Evolutionary conservation across 2,113 vertebrate species (phyloP).

Genomic region (Colaptes auratus): DNA sequence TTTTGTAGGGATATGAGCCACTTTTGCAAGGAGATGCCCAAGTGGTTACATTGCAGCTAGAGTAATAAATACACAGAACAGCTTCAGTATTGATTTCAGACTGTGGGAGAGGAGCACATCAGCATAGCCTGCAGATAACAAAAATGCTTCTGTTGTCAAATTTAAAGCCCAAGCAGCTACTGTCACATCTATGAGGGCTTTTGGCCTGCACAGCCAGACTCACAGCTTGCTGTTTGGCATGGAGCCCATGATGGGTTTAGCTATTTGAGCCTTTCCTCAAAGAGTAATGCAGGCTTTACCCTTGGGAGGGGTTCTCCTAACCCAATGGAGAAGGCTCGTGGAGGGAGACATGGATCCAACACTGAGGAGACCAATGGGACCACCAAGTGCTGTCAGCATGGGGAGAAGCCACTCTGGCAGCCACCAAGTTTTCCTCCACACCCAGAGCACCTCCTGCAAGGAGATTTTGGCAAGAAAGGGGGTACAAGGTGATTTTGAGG

Average conservation of each 20-base stretch:
- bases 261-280: neutral
- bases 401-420: neutral
- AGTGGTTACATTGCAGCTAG: neutral
- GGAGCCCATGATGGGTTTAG: neutral
- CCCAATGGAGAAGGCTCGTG: too few relatives aligned
- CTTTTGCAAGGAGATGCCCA: neutral
- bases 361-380: too few relatives aligned
- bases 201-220: neutral
- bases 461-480: neutral
- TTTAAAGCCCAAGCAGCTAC: neutral
- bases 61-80: constrained; percentile 1
- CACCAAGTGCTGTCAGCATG: neutral
- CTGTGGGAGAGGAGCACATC: neutral
- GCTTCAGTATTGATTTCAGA: neutral
- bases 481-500: neutral
- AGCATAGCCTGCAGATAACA: neutral
- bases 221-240: neutral
- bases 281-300: neutral
- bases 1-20: neutral
- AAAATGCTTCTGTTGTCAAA: neutral
- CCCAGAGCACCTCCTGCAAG: neutral
- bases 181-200: neutral
- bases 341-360: neutral
- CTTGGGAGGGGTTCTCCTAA: neutral
- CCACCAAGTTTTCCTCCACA: neutral